Conservation (phyloP, 2,888 invertebrate genomes). For the Cheilosia soror region DNA sequence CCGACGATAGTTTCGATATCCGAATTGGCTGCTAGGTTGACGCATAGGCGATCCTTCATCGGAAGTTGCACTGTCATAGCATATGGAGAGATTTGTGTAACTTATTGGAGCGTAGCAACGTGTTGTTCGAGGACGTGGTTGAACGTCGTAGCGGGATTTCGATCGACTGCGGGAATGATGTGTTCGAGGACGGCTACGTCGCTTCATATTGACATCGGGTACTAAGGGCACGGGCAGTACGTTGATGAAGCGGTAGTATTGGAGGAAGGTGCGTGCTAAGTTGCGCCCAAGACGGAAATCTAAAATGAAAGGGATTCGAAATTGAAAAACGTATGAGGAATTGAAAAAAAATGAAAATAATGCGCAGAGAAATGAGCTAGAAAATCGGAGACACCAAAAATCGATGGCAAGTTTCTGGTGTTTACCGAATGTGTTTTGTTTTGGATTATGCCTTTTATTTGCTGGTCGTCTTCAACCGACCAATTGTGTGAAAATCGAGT, state of each 20-base stretch:
- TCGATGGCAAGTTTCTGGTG: too few relatives aligned
- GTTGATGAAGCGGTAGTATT: slow-evolving; percentile 91
- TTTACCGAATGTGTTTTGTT: too few relatives aligned
- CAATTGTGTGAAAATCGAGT: too few relatives aligned
- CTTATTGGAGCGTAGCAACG: slow-evolving; percentile 85
- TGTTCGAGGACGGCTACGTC: slow-evolving; percentile 81
- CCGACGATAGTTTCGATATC: slow-evolving; percentile 80
- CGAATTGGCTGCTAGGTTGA: slow-evolving; percentile 79
- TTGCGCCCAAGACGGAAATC: slow-evolving; percentile 92
- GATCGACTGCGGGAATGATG: slow-evolving; percentile 82
- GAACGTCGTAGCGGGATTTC: slow-evolving; percentile 82
- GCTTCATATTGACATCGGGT: slow-evolving; percentile 82
- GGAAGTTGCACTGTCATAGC: slow-evolving; percentile 85
- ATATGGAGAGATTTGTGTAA: slow-evolving; percentile 85
- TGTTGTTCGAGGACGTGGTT: slow-evolving; percentile 84
- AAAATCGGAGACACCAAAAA: too few relatives aligned
- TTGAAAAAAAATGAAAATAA: background rate
- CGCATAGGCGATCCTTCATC: slow-evolving; percentile 84
- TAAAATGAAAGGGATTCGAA: slow-evolving; percentile 78
- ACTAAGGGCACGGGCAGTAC: slow-evolving; percentile 85
- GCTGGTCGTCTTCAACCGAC: too few relatives aligned
- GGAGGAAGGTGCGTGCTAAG: slow-evolving; percentile 89
- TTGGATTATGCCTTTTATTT: too few relatives aligned
- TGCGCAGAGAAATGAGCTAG: too few relatives aligned
- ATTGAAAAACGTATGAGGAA: background rate